These are phyloP conservation scores for Amiota minor DNA, from an alignment of 2,888 invertebrate species.

Conservation along the genomic window DNA sequence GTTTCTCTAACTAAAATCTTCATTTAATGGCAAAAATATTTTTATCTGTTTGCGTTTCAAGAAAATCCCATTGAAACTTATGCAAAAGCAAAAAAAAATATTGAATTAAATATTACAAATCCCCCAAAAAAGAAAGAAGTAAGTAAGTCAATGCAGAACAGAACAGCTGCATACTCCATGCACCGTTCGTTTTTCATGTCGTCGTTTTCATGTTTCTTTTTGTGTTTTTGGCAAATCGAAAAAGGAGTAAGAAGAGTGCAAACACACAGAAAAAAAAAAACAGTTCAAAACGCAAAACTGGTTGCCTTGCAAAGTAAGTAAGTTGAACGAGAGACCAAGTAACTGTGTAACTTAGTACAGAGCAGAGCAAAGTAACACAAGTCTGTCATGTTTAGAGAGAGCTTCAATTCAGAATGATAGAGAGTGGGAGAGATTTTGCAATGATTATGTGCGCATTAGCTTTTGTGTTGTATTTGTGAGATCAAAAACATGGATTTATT, in stretches of 20 bases:
- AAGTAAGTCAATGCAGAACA: neutral
- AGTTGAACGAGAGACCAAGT: neutral
- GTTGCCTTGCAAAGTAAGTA: slow-evolving; percentile 1
- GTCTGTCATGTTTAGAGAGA: too few species aligned
- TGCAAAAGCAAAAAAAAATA: too few species aligned
- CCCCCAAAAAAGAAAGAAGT: neutral
- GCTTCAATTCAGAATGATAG: neutral
- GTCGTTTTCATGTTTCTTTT: neutral
- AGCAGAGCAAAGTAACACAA: too few species aligned
- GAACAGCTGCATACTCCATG: slow-evolving; percentile 24
- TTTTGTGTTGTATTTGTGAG: neutral
- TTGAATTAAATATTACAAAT: too few species aligned
- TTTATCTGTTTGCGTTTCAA: too few species aligned
- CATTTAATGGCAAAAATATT: too few species aligned
- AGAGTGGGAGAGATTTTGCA: neutral
- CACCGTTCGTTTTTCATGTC: neutral
- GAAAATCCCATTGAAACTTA: too few species aligned
- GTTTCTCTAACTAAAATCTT: too few species aligned
- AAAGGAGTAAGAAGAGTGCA: neutral
- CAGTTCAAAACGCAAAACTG: slow-evolving; percentile 22
- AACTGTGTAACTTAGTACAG: neutral
- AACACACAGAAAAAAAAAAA: slow-evolving; percentile 13
- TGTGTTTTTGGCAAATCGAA: neutral
- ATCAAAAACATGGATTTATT: neutral
- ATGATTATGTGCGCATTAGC: neutral